Base-by-base conservation (phyloP, 2,888 invertebrate species). In the Conops quadrifasciatus region DNA sequence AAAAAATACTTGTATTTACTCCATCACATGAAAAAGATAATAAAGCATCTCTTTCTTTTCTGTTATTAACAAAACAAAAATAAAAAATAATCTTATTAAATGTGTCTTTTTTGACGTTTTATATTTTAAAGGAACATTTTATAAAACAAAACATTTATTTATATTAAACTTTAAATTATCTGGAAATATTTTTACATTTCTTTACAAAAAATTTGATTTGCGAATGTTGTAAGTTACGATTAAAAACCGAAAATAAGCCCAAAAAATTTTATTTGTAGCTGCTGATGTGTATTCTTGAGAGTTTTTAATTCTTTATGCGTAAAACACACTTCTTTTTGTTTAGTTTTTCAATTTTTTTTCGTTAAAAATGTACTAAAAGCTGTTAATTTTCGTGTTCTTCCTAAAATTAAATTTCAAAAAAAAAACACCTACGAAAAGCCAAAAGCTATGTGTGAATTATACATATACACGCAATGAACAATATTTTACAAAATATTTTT, bases 241-340 rank as follows among this genome's bases (percentile, higher is more conserved):
- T 51, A 60, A 47, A 28, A 53, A 60, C 62, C 71, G 68, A 73
- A 66, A 72, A 58, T 71, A 74, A 60, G 43, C 62, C 72, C n/a
- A 24, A 59, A 51, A 70, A 60, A 74, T 76, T 79, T 77, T 26
- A 74, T 67, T 77, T 77, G 74, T 77, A 75, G 76, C 72, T 72
- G 73, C 74, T 72, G 71, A 75, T 74, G 74, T 74, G 72, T 73
- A 45, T 70, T 73, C 58, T 45, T 26, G n/a, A 47, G 13, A 71
- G 56, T 64, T 72, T 58, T 53, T 63, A 71, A 64, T 74, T 77
- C 76, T 72, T 75, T 77, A 72, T n/a, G n/a, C n/a, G n/a, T n/a
- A 74, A 76, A 75, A 78, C 76, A 76, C 77, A n/a, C 77, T 75
- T 79, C 78, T 74, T 60, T 73, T 15, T 49, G 74, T 76, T 79